Evolutionary conservation across 2,888 invertebrate genomes (phyloP).

Genomic region (Zygaena filipendulae): DNA sequence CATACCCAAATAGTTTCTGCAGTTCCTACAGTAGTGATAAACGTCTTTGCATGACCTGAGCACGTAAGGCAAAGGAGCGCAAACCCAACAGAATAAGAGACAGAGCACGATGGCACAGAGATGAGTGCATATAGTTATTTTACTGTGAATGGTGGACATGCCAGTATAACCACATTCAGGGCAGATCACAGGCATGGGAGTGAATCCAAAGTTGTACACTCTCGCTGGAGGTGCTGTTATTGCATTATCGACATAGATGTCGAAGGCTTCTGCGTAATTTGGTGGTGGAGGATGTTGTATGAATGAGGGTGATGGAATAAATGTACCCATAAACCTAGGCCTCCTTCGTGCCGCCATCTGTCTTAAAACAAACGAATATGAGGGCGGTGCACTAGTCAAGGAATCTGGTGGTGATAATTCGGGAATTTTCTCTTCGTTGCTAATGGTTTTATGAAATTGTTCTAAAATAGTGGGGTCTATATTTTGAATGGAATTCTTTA

Average conservation of each 20-base stretch:
- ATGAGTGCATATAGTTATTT: slow-evolving; percentile 51
- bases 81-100: slow-evolving; percentile 55
- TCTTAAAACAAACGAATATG: slow-evolving; percentile 52
- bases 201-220: slow-evolving; percentile 39
- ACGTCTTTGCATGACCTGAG: slow-evolving; percentile 57
- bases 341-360: slow-evolving; percentile 42
- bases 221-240: slow-evolving; percentile 33
- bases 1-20: slow-evolving; percentile 46
- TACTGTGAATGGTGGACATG: slow-evolving; percentile 35
- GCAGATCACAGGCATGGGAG: slow-evolving; percentile 41
- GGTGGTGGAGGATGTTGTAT: slow-evolving; percentile 52
- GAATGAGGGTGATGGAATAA: slow-evolving; percentile 54
- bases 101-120: slow-evolving; percentile 45
- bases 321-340: slow-evolving; percentile 51
- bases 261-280: slow-evolving; percentile 51
- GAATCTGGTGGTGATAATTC: slow-evolving; percentile 46
- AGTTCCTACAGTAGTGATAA: slow-evolving; percentile 55
- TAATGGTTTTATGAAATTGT: slow-evolving; percentile 8
- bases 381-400: slow-evolving; percentile 48
- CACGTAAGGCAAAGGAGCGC: slow-evolving; percentile 51
- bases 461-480: slow-evolving; percentile 8
- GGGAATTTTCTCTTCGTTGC: slow-evolving; percentile 17
- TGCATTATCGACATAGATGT: slow-evolving; percentile 46
- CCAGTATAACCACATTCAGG: slow-evolving; percentile 50
- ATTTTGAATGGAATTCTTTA: slow-evolving; percentile 18